Percentiles rank a stretch among this genome's conserved stretches.
phyloP scores from a whole-genome alignment of 1,140 invertebrate genomes.

The Calephelis virginiensis region DNA sequence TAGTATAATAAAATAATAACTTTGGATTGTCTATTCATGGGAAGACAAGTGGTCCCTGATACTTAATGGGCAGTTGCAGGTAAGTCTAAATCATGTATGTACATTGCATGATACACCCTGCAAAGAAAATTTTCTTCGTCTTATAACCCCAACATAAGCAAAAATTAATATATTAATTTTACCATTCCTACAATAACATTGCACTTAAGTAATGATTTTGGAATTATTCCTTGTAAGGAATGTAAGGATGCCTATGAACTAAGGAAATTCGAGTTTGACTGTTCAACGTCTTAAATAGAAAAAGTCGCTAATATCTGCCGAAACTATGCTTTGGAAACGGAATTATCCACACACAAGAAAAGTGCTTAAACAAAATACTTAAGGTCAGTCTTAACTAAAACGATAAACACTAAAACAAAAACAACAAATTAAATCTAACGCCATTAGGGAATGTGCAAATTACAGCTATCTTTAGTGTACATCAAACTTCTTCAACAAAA shows the following conservation, averaged over 20 bases:
- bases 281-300: conserved; percentile 13
- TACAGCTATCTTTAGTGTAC: conserved; percentile 68
- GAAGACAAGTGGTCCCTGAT: conserved; percentile 65
- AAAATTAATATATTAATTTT: conserved; percentile 37
- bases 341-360: conserved; percentile 10
- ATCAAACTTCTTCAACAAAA: conserved; percentile 65
- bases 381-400: conserved; percentile 72
- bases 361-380: conserved; percentile 53
- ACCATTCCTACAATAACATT: conserved; percentile 64
- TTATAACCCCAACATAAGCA: conserved; percentile 31
- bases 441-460: conserved; percentile 75
- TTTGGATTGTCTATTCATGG: conserved; percentile 70
- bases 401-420: conserved; percentile 71
- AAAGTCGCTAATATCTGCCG: conserved; percentile 10
- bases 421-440: conserved; percentile 69
- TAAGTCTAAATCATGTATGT: not conserved
- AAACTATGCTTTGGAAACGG: conserved; percentile 23
- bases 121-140: conserved; percentile 14
- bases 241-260: conserved; percentile 64
- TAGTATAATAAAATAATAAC: conserved; percentile 68
- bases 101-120: not conserved
- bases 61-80: conserved; percentile 26
- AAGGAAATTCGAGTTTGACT: conserved; percentile 65
- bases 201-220: conserved; percentile 68
- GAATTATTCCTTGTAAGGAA: conserved; percentile 71